These are phyloP conservation scores for Heliconius ethilla DNA, from an alignment of 2,888 invertebrate genomes.

Conservation along the genomic window DNA sequence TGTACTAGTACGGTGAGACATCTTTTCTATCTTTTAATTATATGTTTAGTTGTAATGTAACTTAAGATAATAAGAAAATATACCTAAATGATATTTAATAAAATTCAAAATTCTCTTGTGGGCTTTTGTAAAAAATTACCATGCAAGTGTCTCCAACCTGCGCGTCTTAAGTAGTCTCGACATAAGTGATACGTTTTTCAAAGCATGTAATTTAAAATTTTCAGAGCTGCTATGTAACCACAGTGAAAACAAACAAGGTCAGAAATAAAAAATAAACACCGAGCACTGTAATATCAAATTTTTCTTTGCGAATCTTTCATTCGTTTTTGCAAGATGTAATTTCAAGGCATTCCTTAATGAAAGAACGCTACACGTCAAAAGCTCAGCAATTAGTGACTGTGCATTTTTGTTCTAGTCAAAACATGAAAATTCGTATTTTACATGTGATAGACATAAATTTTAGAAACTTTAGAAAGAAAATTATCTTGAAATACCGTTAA, in stretches of 20 bases:
- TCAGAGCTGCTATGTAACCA: conserved; percentile 14
- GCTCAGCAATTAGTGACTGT: conserved; percentile 26
- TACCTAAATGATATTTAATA: background rate
- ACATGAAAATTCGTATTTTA: background rate
- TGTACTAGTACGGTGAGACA: conserved; percentile 91
- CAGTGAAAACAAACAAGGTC: conserved; percentile 32
- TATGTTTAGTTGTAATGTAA: background rate
- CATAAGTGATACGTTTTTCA: conserved; percentile 48
- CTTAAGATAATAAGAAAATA: background rate
- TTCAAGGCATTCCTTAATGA: background rate
- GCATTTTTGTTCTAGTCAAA: background rate
- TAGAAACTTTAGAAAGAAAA: background rate
- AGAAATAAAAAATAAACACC: conserved; percentile 1
- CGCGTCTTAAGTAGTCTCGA: conserved; percentile 36
- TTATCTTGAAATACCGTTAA: background rate
- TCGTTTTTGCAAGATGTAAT: conserved; percentile 10
- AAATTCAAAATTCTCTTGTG: conserved; percentile 17
- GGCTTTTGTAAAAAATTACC: conserved; percentile 31
- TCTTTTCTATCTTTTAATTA: background rate
- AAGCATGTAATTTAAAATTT: conserved; percentile 42
- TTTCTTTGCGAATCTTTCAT: conserved; percentile 5
- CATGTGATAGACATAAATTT: background rate
- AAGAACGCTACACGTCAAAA: background rate
- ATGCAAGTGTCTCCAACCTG: conserved; percentile 36
- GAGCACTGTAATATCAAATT: conserved; percentile 9